Evolutionary conservation across 2,888 invertebrate species (phyloP), one percentile per base, ranked within the genome.

Genomic region (Aspidapion aeneum): DNA sequence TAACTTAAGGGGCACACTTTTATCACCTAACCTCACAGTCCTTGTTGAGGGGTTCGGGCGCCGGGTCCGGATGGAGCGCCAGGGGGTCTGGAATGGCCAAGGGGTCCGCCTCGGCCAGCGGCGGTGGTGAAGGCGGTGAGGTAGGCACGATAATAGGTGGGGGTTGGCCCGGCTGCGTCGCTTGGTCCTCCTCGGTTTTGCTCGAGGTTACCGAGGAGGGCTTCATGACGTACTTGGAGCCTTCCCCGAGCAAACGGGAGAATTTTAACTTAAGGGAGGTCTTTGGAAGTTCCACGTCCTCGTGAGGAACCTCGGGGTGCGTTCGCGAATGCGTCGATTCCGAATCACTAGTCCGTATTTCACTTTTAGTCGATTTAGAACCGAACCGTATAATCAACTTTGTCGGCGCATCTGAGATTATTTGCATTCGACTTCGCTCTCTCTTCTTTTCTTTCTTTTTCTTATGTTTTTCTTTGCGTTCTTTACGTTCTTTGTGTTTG

Each of bases 21-120:
- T 89, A 91, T 93, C 91, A 92, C 87, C 92, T 92, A 86, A 91
- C 91, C 86, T 91, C 90, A 83, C 91, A 90, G 84, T 90, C 91
- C 85, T 91, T 90, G 79, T 87, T 89, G 74, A 88, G 84, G 77
- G 87, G 83, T 77, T 87, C 83, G 68, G 87, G 79, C 71, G 82
- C 78, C 57, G 77, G 71, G 18, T 73, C 65, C 55, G 54, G 66
- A 19, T 73, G 74, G 21, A 72, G 72, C 52, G 73, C 71, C 16
- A 72, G 69, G 35, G 70, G 72, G 12, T 35, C 35, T 59, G 71
- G 69, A 58, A 69, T 75, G 69, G 57, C 68, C 61, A 63, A 1
- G 58, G 70, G 66, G 72, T 74, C 60, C 20, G 63, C 66, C 49
- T 66, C 63, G 18, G 64, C 55, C 65, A 62, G 70, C 63, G 67